phyloP scores from a whole-genome alignment of 2,113 vertebrate species.

The Noturus placidus region DNA sequence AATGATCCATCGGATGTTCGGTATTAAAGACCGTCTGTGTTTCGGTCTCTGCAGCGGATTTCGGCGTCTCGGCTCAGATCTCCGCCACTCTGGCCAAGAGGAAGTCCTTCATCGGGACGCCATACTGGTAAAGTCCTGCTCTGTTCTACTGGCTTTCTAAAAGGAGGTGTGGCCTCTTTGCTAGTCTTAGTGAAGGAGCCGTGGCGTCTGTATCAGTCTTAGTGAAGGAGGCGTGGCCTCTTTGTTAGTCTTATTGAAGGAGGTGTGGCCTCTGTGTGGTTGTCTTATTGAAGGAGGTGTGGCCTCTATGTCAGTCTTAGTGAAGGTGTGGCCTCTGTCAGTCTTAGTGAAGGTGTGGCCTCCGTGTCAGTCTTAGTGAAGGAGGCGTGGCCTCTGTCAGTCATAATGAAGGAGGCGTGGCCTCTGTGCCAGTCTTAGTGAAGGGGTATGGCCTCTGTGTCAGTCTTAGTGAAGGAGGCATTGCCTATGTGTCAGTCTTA shows the following conservation, averaged over 20 bases:
- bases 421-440: not conserved
- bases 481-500: not conserved
- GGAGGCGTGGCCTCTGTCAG: not conserved
- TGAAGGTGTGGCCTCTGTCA: not conserved
- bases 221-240: not conserved
- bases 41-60: slow-evolving; percentile 79
- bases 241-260: too few relatives aligned
- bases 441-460: not conserved
- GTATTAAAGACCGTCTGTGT: not conserved
- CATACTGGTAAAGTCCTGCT: slow-evolving; percentile 86
- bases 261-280: not conserved
- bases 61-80: slow-evolving; percentile 98
- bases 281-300: not conserved
- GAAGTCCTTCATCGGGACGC: slow-evolving; percentile 99
- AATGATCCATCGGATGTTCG: not conserved
- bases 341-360: not conserved
- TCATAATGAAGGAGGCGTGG: not conserved
- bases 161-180: not conserved
- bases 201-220: not conserved
- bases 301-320: not conserved
- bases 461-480: too few relatives aligned
- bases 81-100: slow-evolving; percentile 97
- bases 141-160: not conserved
- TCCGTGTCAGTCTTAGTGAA: not conserved
- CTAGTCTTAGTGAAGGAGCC: too few relatives aligned